Evolutionary conservation across 2,888 invertebrate genomes (phyloP).

Genomic region (Pediacus dermestoides): DNA sequence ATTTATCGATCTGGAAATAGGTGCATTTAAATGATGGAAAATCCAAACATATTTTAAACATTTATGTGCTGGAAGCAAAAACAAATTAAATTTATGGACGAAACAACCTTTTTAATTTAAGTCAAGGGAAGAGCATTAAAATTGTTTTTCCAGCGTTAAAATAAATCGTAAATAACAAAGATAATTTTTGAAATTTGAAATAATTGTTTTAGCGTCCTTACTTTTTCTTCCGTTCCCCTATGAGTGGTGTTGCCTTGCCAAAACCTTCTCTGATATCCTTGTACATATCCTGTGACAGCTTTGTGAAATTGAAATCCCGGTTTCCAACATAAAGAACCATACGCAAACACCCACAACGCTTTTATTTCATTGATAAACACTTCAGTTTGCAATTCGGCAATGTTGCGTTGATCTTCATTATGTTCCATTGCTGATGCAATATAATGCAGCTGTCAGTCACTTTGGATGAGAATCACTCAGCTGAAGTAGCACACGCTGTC

Average conservation of each 20-base stretch:
- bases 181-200: no score
- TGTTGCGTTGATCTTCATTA: neutral
- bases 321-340: slow-evolving; percentile 93
- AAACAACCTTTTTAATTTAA: no score
- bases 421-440: slow-evolving; percentile 23
- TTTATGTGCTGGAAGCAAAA: no score
- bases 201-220: slow-evolving; percentile 48
- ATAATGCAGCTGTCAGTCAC: neutral
- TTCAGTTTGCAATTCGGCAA: slow-evolving; percentile 36
- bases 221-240: slow-evolving; percentile 71
- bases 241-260: slow-evolving; percentile 90
- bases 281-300: slow-evolving; percentile 77
- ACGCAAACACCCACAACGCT: slow-evolving; percentile 88
- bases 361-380: slow-evolving; percentile 47
- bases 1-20: no score
- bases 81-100: no score
- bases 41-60: no score
- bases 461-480: slow-evolving; percentile 1
- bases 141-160: no score
- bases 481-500: slow-evolving; percentile 1
- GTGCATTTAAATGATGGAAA: no score
- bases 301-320: slow-evolving; percentile 84
- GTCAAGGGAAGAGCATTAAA: no score
- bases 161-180: no score
- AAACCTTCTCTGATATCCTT: slow-evolving; percentile 79